phyloP scores from a whole-genome alignment of 1,140 invertebrate genomes.

The Sinella curviseta region DNA sequence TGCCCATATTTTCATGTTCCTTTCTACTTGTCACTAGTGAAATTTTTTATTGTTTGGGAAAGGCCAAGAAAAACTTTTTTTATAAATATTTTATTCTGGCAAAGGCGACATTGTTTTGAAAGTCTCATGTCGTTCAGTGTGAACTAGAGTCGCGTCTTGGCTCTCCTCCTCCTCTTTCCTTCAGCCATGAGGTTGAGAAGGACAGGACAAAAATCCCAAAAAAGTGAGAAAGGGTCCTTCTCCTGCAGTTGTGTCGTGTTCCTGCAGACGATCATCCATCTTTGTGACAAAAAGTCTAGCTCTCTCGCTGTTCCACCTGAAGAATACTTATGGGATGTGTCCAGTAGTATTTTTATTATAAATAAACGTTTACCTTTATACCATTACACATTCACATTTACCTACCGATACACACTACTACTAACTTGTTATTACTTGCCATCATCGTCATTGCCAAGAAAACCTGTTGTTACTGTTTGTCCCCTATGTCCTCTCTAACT shows the following conservation, averaged over 20 bases:
- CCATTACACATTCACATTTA: no score
- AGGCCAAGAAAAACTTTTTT: background rate
- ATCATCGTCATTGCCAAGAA: no score
- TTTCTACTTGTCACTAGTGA: background rate
- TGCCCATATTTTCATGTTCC: constrained; percentile 1
- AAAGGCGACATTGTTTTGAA: constrained; percentile 25
- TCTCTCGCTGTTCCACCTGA: background rate
- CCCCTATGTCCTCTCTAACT: no score
- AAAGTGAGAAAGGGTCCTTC: background rate
- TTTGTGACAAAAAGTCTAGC: constrained; percentile 24
- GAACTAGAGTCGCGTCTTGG: background rate
- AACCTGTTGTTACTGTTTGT: background rate
- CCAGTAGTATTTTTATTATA: no score
- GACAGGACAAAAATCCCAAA: background rate
- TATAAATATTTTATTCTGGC: background rate
- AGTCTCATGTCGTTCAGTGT: constrained; percentile 13
- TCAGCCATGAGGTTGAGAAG: background rate
- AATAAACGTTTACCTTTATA: no score
- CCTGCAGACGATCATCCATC: constrained; percentile 18
- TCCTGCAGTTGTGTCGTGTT: background rate
- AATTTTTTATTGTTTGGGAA: background rate
- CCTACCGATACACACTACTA: no score
- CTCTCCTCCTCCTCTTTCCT: no score
- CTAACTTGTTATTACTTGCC: no score
- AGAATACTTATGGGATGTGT: no score